Evolutionary conservation across 2,113 vertebrate species (phyloP), one percentile per base, ranked within the genome.

Genomic region (Gila orcuttii): DNA sequence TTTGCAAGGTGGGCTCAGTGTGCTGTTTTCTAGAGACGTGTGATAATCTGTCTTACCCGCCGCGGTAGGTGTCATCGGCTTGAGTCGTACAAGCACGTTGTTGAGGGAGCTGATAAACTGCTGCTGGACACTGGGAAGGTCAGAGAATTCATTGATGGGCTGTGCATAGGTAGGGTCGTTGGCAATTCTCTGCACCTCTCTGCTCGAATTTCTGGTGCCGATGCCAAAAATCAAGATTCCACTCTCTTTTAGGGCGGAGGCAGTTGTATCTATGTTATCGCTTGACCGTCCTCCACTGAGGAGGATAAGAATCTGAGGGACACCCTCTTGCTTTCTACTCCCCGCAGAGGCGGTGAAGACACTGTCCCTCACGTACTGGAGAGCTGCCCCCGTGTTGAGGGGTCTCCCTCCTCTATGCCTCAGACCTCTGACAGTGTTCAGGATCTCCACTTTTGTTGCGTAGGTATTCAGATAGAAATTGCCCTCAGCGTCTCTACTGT

Each of bases 171-270:
- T n/a, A 15, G 73, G 33, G n/a, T 57, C 74, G 78, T 6, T 83
- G 28, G 73, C 80, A 79, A 55, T 55, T 55, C 50, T 55, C 50
- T 55, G 50, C 50, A 55, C 15, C 15, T 55, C 50, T 55, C 50
- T 55, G 50, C 50, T 55, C 15, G 98, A 28, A 69, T 91, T 78
- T 28, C 62, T 71, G n/a, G 86, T 93, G 0, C 97, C 98, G 0
- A 99, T 94, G 0, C 96, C 96, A 0, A 97, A 99, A 12, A 99
- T 92, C 79, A 96, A 96, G 78, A 97, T 93, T 0, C 96, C 94
- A 12, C 90, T 94, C 77, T 92, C 92, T 0, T 96, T 90, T 19
- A 99, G 93, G 0, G 93, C 95, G 85, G 89, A 76, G 6, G 95
- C 96, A 2, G 96, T 96, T 2, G 94, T 45, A 39, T 91, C 85